Base-by-base conservation (phyloP, 2,797 vertebrate genomes). In the Heteromormyrus szaboi region DNA sequence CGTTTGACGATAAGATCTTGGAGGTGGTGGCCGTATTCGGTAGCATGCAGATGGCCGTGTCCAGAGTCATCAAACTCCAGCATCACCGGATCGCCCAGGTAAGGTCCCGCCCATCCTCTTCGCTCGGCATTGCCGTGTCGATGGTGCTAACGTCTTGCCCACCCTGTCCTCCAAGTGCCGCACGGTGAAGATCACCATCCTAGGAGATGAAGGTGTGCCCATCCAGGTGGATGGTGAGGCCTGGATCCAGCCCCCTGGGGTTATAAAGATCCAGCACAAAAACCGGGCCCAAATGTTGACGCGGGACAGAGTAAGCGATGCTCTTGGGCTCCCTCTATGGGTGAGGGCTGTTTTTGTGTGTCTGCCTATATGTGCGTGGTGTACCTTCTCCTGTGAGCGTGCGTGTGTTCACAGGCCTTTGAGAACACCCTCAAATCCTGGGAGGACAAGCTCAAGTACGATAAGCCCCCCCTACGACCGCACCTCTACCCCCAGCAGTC, bases 41-140 rank as follows among this genome's bases (percentile, higher is more conserved):
- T 25, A 99, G 98, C 90, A 97, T 99, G 97, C 98, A 99, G 93
- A 99, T 99, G 98, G 98, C 98, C 0, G 97, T 99, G 65, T 99
- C 98, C 65, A 96, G 98, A 90, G 98, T 99, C 91, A 99, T 99
- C 93, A 99, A 99, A 86, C 95, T 99, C 50, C 98, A 99, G 56
- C 98, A 99, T 91, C 98, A 99, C 90, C 96, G 98, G 90, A 99
- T 99, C 86, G 98, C 56, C 12, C n/a, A 62, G 79, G 79, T 84
- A 3, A 22, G 59, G 11, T 33, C 17, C 33, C 17, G 50, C 44
- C 54, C 53, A 0, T 2, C 48, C n/a, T 3, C 11, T 86, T 6
- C 62, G 2, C 4, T 86, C 19, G 3, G 44, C 44, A 12, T 12
- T 4, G n/a, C 17, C 9, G n/a, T 1, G 22, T 14, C 2, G 4